A percentile compares a stretch with the other conserved stretches of the same genome.
These are phyloP conservation scores for Lepilemur septentrionalis DNA, from an alignment of 2,797 vertebrate genomes.

Conservation along the genomic window DNA sequence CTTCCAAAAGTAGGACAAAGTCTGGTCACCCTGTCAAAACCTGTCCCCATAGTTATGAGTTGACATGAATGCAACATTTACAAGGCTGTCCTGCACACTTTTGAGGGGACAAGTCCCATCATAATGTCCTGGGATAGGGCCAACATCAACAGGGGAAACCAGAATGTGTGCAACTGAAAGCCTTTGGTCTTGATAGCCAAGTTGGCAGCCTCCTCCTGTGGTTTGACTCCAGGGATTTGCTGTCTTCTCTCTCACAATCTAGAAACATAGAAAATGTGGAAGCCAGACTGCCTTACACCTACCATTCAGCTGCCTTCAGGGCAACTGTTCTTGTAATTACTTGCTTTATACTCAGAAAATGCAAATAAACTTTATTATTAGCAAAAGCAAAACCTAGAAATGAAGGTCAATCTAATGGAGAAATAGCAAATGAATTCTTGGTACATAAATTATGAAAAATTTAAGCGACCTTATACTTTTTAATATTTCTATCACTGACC, in stretches of 20 bases:
- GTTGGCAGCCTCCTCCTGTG: neutral
- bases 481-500: neutral
- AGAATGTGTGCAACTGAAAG: neutral
- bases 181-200: neutral
- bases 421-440: neutral
- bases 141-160: neutral
- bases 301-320: slow-evolving; percentile 40
- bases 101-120: neutral
- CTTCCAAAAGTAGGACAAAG: neutral
- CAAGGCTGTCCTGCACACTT: neutral
- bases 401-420: neutral
- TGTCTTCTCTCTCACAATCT: slow-evolving; percentile 43
- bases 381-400: slow-evolving; percentile 17
- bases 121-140: neutral
- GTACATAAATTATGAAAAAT: neutral
- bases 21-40: neutral
- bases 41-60: neutral
- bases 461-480: neutral
- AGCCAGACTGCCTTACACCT: slow-evolving; percentile 38
- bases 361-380: slow-evolving; percentile 33
- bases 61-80: neutral
- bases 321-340: slow-evolving; percentile 21
- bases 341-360: slow-evolving; percentile 39
- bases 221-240: neutral
- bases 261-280: slow-evolving; percentile 53